A percentile compares a stretch with the other conserved stretches of the same genome.
These are phyloP conservation scores for Myopa tessellatipennis DNA, from an alignment of 2,888 invertebrate species.

Conservation along the genomic window DNA sequence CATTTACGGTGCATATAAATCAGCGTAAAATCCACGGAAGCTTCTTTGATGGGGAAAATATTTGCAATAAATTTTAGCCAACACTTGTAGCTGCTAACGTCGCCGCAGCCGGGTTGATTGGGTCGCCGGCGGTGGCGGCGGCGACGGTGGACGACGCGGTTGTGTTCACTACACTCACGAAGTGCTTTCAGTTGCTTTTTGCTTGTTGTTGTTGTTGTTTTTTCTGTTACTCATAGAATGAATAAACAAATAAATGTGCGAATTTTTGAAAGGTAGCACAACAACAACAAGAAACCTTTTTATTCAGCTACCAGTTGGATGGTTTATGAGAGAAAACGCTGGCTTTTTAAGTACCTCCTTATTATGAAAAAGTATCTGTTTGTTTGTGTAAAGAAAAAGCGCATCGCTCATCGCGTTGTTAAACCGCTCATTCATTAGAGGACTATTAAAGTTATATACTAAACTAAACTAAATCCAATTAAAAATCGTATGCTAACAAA, in stretches of 20 bases:
- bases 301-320: too few relatives aligned
- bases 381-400: too few relatives aligned
- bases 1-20: slow-evolving; percentile 31
- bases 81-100: slow-evolving; percentile 10
- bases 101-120: background rate
- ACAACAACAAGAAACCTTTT: too few relatives aligned
- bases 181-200: background rate
- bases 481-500: too few relatives aligned
- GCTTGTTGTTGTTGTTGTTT: too few relatives aligned
- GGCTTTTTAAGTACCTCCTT: too few relatives aligned
- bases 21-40: slow-evolving; percentile 33
- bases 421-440: too few relatives aligned
- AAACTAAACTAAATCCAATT: too few relatives aligned
- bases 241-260: slow-evolving; percentile 20
- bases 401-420: too few relatives aligned
- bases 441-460: too few relatives aligned
- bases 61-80: slow-evolving; percentile 32
- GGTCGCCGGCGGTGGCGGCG: background rate
- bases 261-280: background rate
- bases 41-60: slow-evolving; percentile 18
- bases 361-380: too few relatives aligned
- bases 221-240: background rate
- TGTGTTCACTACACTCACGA: background rate
- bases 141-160: background rate
- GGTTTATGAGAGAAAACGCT: too few relatives aligned